Conservation (phyloP, 2,888 invertebrate genomes). For the Platycheirus albimanus region DNA sequence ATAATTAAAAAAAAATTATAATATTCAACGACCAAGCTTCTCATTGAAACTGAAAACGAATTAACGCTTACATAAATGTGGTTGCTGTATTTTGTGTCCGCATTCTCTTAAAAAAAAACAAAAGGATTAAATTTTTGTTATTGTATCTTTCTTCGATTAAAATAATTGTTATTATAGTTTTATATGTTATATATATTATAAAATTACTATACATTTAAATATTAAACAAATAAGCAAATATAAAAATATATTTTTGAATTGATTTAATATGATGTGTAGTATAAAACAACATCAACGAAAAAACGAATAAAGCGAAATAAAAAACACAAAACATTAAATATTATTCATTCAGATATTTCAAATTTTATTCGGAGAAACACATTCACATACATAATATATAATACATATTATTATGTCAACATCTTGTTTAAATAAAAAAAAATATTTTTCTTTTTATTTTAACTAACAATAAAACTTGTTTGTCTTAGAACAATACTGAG, state of each 20-base stretch:
- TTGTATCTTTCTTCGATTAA: conserved; percentile 73
- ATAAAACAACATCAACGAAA: conserved; percentile 32
- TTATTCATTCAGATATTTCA: conserved; percentile 59
- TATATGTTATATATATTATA: conserved; percentile 74
- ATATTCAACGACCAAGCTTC: conserved; percentile 34
- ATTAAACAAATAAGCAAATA: conserved; percentile 34
- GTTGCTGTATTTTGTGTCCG: conserved; percentile 63
- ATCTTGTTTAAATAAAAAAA: conserved; percentile 70
- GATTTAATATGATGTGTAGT: conserved; percentile 70
- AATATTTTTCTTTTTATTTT: conserved; percentile 43
- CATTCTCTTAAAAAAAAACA: conserved; percentile 35
- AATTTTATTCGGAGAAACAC: conserved; percentile 70
- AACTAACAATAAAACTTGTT: conserved; percentile 71
- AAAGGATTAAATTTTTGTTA: conserved; percentile 40
- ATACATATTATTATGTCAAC: conserved; percentile 63
- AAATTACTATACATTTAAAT: conserved; percentile 61
- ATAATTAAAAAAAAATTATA: conserved; percentile 14
- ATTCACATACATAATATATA: conserved; percentile 62
- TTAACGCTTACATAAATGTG: conserved; percentile 24
- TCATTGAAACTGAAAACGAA: too few species aligned
- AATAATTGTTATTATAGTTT: conserved; percentile 74
- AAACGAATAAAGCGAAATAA: not conserved
- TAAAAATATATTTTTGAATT: conserved; percentile 68
- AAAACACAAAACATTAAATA: conserved; percentile 60
- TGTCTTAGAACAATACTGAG: conserved; percentile 44